Evolutionary conservation across 2,113 vertebrate genomes (phyloP), one percentile per base, ranked within the genome.

Genomic region (Seriola aureovittata): DNA sequence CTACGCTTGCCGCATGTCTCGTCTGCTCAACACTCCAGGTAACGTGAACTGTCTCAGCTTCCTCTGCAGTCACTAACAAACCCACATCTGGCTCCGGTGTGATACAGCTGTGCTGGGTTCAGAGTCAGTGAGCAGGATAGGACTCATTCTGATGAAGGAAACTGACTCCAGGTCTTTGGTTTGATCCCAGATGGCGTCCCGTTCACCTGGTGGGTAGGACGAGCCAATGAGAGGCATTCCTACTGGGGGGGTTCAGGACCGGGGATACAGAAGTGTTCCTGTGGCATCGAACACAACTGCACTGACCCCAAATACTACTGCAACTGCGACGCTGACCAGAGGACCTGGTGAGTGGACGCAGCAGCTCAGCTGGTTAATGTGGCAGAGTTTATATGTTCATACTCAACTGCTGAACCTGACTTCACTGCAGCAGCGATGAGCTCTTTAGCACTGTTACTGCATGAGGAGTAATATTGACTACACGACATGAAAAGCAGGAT

Each of bases 201-300:
- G 0, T 98, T 96, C 5, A 97, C 96, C 6, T 99, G 97, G 97
- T 99, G 98, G 98, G 95, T 99, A 10, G 98, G 98, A 72, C 94
- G 95, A 92, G 96, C 96, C 89, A 99, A 97, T 3, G 97, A 99
- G 93, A 98, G 95, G 84, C 97, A 99, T 74, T 96, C 95, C 84
- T 99, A 99, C 62, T 99, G 98, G 98, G 98, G 98, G 0, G 98
- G 98, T n/a, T 99, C 98, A 0, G 97, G 96, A 62, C 98, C 98
- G 0, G 98, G 98, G 0, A 97, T 99, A 67, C 98, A 99, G 77
- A 99, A 99, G 84, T 99, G 98, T n/a, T 96, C 97, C 69, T 99
- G 98, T 0, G 98, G 98, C 32, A 99, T 99, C 2, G 96, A 99
- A 48, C 96, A 97, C 65, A 99, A 99, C 94, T 99, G 98, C 78